Evolutionary conservation across 1,140 invertebrate species (phyloP), one percentile per base, ranked within the genome.

Genomic region (Bombus vancouverensis): DNA sequence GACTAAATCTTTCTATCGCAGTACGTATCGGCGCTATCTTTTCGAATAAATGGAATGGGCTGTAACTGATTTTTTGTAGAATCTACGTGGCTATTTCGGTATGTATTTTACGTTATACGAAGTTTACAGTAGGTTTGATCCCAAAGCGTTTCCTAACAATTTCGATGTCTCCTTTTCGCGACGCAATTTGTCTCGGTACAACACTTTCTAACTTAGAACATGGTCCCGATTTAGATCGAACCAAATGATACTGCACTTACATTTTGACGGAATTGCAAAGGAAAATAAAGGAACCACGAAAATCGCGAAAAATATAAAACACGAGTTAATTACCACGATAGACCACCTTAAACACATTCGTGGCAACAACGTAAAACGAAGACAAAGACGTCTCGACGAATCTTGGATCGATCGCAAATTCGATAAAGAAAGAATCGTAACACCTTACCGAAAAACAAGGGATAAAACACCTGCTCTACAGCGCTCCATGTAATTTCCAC

Each of bases 371-470:
- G 65, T 9, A 1, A 12, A 42, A 72, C 28, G 8, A 13, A 0
- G 5, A 12, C 39, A 13, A 71, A n/a, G 6, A 8, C 6, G 2
- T 42, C 10, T 12, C 25, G 5, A 8, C 39, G 28, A n/a, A 42
- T n/a, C 28, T n/a, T 10, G 12, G 28, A 70, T 39, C 25, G 25
- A 47, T n/a, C n/a, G 4, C 22, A 8, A 53, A 34, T 9, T 25
- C 5, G 3, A 25, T 18, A 25, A 28, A 1, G 18, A 25, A 53
- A 53, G 12, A 32, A 10, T 47, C 22, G 25, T 12, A 3, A 66
- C 75, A 66, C 75, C 75, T 78, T 66, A 78, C 34, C 75, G 73
- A 34, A 25, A 73, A 28, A 34, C n/a, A 62, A 13, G 15, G 65
- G n/a, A 15, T 2, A 15, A 44, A 42, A 78, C 75, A 78, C 59